Conservation (phyloP, 2,113 vertebrate genomes). For the Sturnus vulgaris region DNA sequence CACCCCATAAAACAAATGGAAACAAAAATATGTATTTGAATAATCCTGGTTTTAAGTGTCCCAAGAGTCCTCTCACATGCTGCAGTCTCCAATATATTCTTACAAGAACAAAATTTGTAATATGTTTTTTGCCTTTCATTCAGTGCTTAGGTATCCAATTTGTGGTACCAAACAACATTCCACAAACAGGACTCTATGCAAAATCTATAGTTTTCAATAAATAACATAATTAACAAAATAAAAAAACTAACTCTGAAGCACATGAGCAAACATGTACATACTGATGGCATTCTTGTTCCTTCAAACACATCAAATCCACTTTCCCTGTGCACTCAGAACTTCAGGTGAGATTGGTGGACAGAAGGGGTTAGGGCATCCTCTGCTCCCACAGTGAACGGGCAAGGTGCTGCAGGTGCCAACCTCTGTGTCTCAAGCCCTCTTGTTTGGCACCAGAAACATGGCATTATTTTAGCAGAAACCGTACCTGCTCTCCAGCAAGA, state of each 20-base stretch:
- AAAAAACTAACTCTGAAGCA: background rate
- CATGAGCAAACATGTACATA: fast-evolving
- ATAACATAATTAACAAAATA: background rate
- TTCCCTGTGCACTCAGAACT: background rate
- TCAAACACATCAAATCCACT: background rate
- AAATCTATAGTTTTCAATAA: background rate
- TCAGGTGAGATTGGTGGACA: background rate
- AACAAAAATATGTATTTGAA: background rate
- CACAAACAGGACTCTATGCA: background rate
- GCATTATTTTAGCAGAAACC: background rate
- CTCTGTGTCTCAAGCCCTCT: background rate
- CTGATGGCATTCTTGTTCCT: background rate
- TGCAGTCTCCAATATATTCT: background rate
- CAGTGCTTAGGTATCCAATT: background rate
- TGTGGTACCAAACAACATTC: background rate
- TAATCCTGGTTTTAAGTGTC: background rate
- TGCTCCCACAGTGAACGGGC: background rate
- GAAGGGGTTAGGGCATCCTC: background rate
- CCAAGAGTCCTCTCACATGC: background rate
- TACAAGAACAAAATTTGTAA: background rate
- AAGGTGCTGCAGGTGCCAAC: background rate
- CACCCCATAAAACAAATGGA: background rate
- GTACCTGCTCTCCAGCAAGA: background rate
- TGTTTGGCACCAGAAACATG: background rate
- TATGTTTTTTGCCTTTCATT: background rate